Evolutionary conservation across 2,113 vertebrate genomes (phyloP).

Genomic region (Rousettus leschenaultii): DNA sequence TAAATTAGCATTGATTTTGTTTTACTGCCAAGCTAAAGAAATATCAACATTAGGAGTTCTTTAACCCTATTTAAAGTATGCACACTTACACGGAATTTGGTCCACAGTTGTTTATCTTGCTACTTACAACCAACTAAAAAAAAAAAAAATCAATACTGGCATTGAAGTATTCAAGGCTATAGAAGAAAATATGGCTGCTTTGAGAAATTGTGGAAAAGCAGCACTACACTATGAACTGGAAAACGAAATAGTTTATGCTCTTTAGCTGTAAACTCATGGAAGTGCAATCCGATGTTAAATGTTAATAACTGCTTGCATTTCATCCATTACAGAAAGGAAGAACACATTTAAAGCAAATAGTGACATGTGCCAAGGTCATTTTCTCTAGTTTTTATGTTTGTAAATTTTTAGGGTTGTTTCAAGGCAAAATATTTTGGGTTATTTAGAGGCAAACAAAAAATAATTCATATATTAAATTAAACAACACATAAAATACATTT

Average conservation of each 20-base stretch:
- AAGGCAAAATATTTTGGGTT: not conserved
- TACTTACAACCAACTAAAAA: slow-evolving; percentile 86
- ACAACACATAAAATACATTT: not conserved
- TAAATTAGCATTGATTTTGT: slow-evolving; percentile 95
- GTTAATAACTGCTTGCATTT: not conserved
- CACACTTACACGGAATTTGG: slow-evolving; percentile 78
- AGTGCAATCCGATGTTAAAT: not conserved
- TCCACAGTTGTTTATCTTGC: slow-evolving; percentile 80
- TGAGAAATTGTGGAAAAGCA: slow-evolving; percentile 23
- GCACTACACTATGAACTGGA: not conserved
- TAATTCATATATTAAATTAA: not conserved
- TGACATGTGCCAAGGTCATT: not conserved
- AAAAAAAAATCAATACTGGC: slow-evolving; percentile 82
- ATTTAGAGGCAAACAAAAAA: not conserved
- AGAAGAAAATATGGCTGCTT: slow-evolving; percentile 77
- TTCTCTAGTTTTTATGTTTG: not conserved
- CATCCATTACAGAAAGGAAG: not conserved
- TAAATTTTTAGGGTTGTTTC: not conserved
- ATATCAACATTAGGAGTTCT: slow-evolving; percentile 87
- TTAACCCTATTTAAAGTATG: slow-evolving; percentile 86
- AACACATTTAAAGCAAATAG: not conserved
- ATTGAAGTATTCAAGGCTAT: slow-evolving; percentile 77
- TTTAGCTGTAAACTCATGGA: not conserved
- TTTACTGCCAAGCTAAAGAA: slow-evolving; percentile 82
- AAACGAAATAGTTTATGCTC: not conserved